Base-by-base conservation (phyloP, 1,140 invertebrate species). In the Anagrus nilaparvatae region DNA sequence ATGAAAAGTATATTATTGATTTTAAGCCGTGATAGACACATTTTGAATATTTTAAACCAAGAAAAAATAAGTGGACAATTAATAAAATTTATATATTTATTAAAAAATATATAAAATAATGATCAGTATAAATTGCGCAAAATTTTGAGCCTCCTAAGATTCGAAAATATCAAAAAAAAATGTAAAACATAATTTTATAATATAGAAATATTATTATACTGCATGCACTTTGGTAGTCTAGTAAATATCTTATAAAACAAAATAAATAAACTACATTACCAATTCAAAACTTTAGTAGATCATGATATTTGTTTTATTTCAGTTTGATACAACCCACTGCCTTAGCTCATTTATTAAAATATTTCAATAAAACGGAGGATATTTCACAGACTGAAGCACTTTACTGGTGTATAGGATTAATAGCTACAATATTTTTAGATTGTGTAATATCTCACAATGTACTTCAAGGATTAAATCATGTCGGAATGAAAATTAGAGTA, bases 401-500 rank as follows among this genome's bases (percentile, higher is more conserved):
- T 54, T 56, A 79, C 21, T 82, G 77, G 58, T 79, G 78, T 5
- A 60, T 59, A 0, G 76, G 70, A 13, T 73, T 90, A 20, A 75
- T 86, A 21, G 42, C 83, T 4, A 76, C 76, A 49, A 77, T 81
- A 6, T 68, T 80, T 0, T 48, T 86, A 29, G 78, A 81, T 48
- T 75, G 82, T 8, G 65, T 88, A 27, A 63, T 81, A 2, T 75
- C 80, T 50, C 87, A 93, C 69, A 79, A 78, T 4, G 85, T 82
- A 55, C 81, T 87, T 70, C 77, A 89, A 61, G 75, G 72, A 33
- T 69, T 82, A 27, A 63, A 78, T 39, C 79, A 84, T 49, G 70
- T 83, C 48, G 84, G 85, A 30, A 84, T 89, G 77, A 80, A 84
- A 65, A 75, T 86, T 49, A 71, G 84, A 48, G 73, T 88, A 29